Evolutionary conservation across 37 sponge, comb jelly and placozoan genomes (phyloP), one percentile per base, ranked within the genome.

Genomic region (Hormiphora californensis): DNA sequence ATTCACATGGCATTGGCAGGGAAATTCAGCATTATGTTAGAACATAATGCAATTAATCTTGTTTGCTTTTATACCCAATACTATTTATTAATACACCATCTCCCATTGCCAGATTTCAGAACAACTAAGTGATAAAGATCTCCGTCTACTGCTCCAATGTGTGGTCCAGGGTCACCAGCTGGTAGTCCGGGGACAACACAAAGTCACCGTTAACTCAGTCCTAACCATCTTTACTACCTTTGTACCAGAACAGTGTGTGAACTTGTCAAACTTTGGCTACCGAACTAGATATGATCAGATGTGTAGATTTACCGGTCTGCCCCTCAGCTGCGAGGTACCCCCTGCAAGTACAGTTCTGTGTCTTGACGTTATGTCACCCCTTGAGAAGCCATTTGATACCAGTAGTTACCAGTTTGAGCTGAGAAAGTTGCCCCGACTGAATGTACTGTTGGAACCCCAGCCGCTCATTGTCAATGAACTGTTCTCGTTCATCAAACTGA

Each of bases 31-130:
- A n/a, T n/a, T n/a, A n/a, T n/a, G n/a, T n/a, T n/a, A n/a, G n/a
- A n/a, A n/a, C n/a, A n/a, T n/a, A n/a, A n/a, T n/a, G n/a, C n/a
- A n/a, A n/a, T n/a, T n/a, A n/a, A n/a, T n/a, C n/a, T n/a, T n/a
- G 15, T 17, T 49, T 49, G 15, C 53, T 49, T 49, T 9, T 49
- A 17, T 15, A 49, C 15, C 15, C 15, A 49, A 17, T 49, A 49
- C 15, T 49, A 49, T 49, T 9, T 9, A 17, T 49, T 49, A 49
- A 15, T 49, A 49, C 15, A 15, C 15, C 9, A 49, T 49, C 23
- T 57, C 4, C n/a, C 43, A 73, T 21, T 73, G 40, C 44, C 81
- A 73, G 81, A 73, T 73, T 21, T 43, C 27, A n/a, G 81, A 73
- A 7, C 40, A 43, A 46, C 43, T 73, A 21, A 25, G 21, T 23